phyloP scores from a whole-genome alignment of 2,888 invertebrate species.

The Phaedon cochleariae region DNA sequence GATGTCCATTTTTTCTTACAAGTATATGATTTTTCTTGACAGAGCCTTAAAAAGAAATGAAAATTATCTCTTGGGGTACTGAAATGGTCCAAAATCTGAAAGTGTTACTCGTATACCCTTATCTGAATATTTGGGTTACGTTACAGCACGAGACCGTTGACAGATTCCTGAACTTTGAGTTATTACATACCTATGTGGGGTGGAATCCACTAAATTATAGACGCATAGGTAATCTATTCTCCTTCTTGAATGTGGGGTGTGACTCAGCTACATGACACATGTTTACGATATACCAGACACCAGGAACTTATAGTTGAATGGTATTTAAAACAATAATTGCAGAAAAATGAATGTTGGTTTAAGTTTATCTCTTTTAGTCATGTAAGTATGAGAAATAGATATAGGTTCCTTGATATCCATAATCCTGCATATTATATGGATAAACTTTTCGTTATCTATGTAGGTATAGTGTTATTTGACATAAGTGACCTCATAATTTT shows the following conservation, averaged over 20 bases:
- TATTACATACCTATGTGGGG: constrained; percentile 23
- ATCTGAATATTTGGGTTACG: constrained; percentile 51
- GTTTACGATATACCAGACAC: not conserved
- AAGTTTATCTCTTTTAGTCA: no score
- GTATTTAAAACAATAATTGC: not conserved
- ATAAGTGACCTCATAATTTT: no score
- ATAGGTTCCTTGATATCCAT: no score
- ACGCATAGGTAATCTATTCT: not conserved
- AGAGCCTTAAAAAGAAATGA: no score
- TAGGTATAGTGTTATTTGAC: no score
- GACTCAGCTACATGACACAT: not conserved
- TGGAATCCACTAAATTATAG: constrained; percentile 23
- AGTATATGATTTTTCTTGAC: no score
- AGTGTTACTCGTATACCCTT: constrained; percentile 50
- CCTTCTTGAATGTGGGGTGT: no score
- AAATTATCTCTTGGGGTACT: not conserved
- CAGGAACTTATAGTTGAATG: not conserved
- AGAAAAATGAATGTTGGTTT: not conserved
- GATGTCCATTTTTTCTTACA: no score
- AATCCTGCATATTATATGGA: no score
- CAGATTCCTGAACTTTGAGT: constrained; percentile 43
- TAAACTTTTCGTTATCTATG: no score
- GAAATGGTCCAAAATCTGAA: constrained; percentile 1
- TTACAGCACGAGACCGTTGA: constrained; percentile 54
- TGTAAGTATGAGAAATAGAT: no score